Evolutionary conservation across 2,797 vertebrate genomes (phyloP).

Genomic region (Muscicapa comitata): DNA sequence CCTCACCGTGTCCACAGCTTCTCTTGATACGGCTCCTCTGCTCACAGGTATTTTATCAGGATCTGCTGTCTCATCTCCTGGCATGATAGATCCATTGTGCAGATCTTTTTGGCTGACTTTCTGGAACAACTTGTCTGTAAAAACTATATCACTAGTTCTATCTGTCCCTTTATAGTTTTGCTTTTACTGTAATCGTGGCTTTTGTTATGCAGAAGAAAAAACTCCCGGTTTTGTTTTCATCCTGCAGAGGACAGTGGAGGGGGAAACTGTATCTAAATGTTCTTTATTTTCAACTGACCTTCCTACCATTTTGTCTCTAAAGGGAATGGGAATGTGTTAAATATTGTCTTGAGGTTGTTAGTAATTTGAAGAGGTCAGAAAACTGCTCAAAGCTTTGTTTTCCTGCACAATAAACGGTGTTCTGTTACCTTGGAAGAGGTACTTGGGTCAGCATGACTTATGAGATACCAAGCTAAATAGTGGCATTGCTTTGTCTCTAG

Average conservation of each 20-base stretch:
- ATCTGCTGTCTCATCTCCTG: neutral
- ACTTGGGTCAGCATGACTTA: neutral
- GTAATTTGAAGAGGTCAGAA: neutral
- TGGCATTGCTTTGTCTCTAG: neutral
- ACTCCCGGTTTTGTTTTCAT: neutral
- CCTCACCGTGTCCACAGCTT: neutral
- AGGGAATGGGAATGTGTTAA: neutral
- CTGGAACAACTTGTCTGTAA: constrained; percentile 7
- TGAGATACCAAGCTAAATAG: neutral
- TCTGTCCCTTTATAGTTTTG: neutral
- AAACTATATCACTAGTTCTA: neutral
- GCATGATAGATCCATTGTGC: neutral
- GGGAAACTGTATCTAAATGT: neutral
- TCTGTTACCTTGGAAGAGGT: neutral
- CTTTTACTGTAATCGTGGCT: neutral
- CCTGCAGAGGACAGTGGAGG: neutral
- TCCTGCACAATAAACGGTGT: neutral
- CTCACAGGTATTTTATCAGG: neutral
- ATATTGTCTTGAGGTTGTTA: neutral
- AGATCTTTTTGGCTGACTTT: neutral
- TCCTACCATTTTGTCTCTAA: neutral
- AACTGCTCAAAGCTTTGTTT: neutral
- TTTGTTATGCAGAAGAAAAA: neutral
- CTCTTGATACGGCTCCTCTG: neutral
- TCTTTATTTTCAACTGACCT: neutral